A percentile compares a stretch with the other conserved stretches of the same genome.
Evolutionary conservation across 2,113 vertebrate genomes (phyloP).

Genomic region (Todiramphus chloris): DNA sequence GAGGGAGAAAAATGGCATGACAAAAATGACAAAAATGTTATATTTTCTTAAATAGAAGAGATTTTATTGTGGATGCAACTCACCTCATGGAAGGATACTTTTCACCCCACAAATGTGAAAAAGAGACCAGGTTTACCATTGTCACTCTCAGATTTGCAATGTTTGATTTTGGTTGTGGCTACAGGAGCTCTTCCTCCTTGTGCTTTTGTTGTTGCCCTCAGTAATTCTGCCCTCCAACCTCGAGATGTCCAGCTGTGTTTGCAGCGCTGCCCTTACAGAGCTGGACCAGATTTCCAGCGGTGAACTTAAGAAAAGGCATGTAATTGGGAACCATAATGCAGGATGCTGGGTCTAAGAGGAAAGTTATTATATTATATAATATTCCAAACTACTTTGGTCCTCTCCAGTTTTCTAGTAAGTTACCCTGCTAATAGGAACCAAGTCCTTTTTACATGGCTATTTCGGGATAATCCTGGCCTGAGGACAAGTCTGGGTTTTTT

Average conservation of each 20-base stretch:
- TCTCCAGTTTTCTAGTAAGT: not conserved
- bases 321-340: not conserved
- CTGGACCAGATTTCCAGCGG: not conserved
- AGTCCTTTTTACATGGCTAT: not conserved
- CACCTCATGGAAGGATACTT: not conserved
- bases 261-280: rapidly evolving
- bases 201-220: not conserved
- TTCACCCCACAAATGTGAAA: not conserved
- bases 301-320: not conserved
- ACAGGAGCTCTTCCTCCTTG: not conserved
- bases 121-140: not conserved
- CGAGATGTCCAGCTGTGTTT: not conserved
- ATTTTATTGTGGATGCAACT: not conserved
- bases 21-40: not conserved
- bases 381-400: not conserved
- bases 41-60: not conserved
- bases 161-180: not conserved
- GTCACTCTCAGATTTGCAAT: not conserved
- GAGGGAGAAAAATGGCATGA: not conserved
- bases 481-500: not conserved
- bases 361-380: not conserved
- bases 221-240: not conserved
- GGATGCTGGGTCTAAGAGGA: not conserved
- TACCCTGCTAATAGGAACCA: not conserved
- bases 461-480: not conserved